Evolutionary conservation across 2,113 vertebrate genomes (phyloP), one percentile per base, ranked within the genome.

Genomic region (Todiramphus chloris): DNA sequence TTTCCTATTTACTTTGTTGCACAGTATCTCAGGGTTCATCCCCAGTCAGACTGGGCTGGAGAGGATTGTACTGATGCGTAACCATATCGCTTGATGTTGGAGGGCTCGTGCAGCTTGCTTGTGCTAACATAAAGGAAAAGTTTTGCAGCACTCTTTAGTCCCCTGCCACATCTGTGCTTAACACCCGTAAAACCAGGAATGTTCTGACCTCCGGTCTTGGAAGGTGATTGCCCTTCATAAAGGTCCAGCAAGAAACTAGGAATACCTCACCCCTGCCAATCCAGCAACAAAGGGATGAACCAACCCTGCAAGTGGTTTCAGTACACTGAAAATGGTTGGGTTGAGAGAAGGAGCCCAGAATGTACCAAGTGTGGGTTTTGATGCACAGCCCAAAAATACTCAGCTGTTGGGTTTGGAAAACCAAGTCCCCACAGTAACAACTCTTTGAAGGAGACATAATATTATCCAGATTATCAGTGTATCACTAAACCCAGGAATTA

Each of bases 121-220:
- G 30, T 81, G 31, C 69, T 78, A 50, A 46, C 31, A 28, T 0
- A 67, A 50, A 66, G 60, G n/a, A 85, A 72, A 56, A 28, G 78
- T n/a, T 91, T 37, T 85, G 66, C 48, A 81, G 74, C 10, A 0
- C 31, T 82, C 10, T 33, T 41, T 23, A 30, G 25, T 46, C 43
- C 43, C 31, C 46, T 8, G 37, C 51, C 18, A 55, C 0, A 1
- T 60, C 72, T 63, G 46, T 55, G 55, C 60, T 59, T 55, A 89
- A 63, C 60, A 59, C 37, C 70, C 87, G 69, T 46, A 78, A 93
- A 91, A n/a, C 20, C 64, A 67, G 80, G 60, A 83, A 58, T 58
- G 39, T 66, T 75, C 80, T 70, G 68, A 74, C 50, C 64, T 81
- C n/a, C 37, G 63, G 43, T 48, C 23, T 89, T 16, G 2, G 83